Evolutionary conservation across 1,140 invertebrate genomes (phyloP), one percentile per base, ranked within the genome.

Genomic region (Babylonia areolata): DNA sequence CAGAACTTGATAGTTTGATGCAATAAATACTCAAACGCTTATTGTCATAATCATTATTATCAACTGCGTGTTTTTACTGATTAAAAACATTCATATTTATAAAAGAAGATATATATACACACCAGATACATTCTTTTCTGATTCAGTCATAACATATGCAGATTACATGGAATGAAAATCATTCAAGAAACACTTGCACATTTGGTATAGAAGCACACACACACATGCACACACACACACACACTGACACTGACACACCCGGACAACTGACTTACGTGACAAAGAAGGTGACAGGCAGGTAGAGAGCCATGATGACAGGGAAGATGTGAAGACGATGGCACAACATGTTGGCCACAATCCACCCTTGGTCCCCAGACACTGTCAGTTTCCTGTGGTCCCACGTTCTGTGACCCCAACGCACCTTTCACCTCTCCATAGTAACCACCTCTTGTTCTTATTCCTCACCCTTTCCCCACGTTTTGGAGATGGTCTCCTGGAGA

Each of bases 281-380:
- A 37, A 77, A 37, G 37, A 77, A 77, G 73, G 73, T 40, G 31
- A 40, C 35, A 28, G 73, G 73, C 20, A 77, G 73, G 39, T 77
- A 77, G 1, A 77, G 23, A 2, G 73, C 73, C 73, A 77, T 77
- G 1, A 77, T 20, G 3, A 77, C 23, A 20, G 73, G 73, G 37
- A 77, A 77, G 1, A 77, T 37, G 35, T 77, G 73, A 3, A 77
- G 73, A 3, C 23, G 6, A 11, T 28, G 33, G 73, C 35, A 39
- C 35, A 77, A 20, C 73, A 77, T 77, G 15, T 64, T 64, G 58
- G 28, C 58, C 9, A 23, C 58, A 64, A 64, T 23, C 28, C 58
- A 6, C 58, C 28, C 28, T 64, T 23, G 3, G 28, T 3, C 58
- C 20, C 9, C 58, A 64, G 28, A 23, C 20, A 23, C 9, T 28